These are phyloP conservation scores for Stegana nigrithorax DNA, from an alignment of 2,888 invertebrate genomes.

Conservation along the genomic window DNA sequence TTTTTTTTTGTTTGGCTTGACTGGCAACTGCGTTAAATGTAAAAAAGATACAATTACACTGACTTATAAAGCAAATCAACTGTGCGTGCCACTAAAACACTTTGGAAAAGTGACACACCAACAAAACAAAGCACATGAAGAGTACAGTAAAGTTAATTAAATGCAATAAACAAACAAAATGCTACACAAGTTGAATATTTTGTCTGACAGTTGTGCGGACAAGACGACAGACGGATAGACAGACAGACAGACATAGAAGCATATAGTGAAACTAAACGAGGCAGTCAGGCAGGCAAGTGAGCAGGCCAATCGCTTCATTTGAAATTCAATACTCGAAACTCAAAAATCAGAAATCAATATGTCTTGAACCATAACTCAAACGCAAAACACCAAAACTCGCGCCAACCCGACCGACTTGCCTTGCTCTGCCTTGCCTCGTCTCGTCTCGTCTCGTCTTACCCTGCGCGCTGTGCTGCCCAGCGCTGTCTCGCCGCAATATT, in stretches of 20 bases:
- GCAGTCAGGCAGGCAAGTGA: slow-evolving; percentile 2
- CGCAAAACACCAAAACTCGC: too few species aligned
- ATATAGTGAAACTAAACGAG: slow-evolving; percentile 13
- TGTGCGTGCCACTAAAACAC: too few species aligned
- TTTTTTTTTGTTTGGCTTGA: too few species aligned
- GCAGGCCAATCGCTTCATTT: slow-evolving; percentile 58
- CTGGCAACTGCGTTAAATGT: too few species aligned
- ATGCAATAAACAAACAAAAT: slow-evolving; percentile 53
- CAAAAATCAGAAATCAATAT: slow-evolving; percentile 10
- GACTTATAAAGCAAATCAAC: too few species aligned
- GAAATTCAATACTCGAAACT: slow-evolving; percentile 57
- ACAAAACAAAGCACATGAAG: too few species aligned
- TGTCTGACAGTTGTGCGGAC: slow-evolving; percentile 31
- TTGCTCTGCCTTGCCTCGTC: too few species aligned
- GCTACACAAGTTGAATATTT: slow-evolving; percentile 37
- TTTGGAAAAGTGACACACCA: too few species aligned
- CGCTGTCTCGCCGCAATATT: neutral
- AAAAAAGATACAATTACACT: too few species aligned
- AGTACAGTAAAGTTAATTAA: slow-evolving; percentile 62
- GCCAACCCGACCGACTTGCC: too few species aligned
- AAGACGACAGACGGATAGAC: slow-evolving; percentile 28
- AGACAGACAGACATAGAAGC: slow-evolving; percentile 9
- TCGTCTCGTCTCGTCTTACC: too few species aligned
- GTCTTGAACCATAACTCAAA: neutral
- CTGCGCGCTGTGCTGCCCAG: too few species aligned